Evolutionary conservation across 2,113 vertebrate species (phyloP), one percentile per base, ranked within the genome.

Genomic region (Ornithorhynchus anatinus): DNA sequence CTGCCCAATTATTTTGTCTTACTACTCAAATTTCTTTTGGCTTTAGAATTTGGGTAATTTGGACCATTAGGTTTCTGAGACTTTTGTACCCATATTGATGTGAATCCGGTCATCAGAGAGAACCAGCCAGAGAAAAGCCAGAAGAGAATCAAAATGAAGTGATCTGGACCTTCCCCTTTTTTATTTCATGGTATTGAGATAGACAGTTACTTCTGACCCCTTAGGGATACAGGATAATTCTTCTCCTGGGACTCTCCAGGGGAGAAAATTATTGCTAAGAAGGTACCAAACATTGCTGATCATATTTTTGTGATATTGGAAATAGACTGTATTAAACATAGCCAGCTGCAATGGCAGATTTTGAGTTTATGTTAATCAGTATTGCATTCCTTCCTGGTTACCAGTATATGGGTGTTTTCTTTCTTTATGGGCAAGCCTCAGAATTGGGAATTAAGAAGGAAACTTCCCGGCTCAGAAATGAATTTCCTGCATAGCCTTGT

Each of bases 381-480:
- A 68, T 7, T 50, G 2, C 19, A 62, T 35, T 54, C 4, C 9
- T 19, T 60, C 22, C 45, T 62, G 52, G 60, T 59, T 77, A 56
- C 10, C 53, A 61, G 20, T 23, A 8, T 40, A 66, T 75, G 67
- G 47, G 29, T 14, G 25, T 12, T 20, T 27, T 43, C 47, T 69
- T 57, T 51, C 72, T 62, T 64, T 10, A 1, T 2, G 43, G 1
- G 3, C 51, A n/a, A 72, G 14, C 14, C 6, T 33, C 38, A 17
- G 31, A 0, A 38, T 40, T 48, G 42, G 19, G 0, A 61, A 31
- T 69, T 68, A 58, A 35, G 29, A 33, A 60, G 58, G 0, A 36
- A 69, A 33, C 44, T 44, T 68, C 10, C 25, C 63, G 69, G 38
- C 52, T 87, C 69, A 82, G 62, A 85, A 84, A 75, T 38, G 5